Base-by-base conservation (phyloP, 2,113 vertebrate species). In the Mionectes macconnelli region DNA sequence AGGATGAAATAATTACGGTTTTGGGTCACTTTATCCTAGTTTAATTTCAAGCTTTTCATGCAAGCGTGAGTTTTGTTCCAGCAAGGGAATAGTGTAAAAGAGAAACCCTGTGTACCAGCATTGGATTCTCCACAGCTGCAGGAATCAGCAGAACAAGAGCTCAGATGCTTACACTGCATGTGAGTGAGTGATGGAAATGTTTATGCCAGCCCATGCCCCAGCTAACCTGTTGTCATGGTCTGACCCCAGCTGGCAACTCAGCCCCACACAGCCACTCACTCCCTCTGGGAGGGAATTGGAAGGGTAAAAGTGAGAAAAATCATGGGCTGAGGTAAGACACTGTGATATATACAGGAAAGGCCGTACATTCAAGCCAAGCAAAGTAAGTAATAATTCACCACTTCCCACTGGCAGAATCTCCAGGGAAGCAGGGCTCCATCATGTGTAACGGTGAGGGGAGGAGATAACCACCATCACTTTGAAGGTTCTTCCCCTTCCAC, bases 281-380 rank as follows among this genome's bases (percentile, higher is more conserved):
- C 23, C 4, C 6, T 57, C 6, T 5, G 12, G 7, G 4, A 64
- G 52, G 67, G 30, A 63, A 57, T 45, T 2, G 1, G 33, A 67
- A 62, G 17, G 7, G 23, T 63, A 7, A 18, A 83, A 75, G 47
- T 62, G 40, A 66, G 42, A 63, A 70, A 70, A 57, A 86, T 35
- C 1, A 1, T 3, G 5, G 5, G 8, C 31, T 16, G 28, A 3
- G 0, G 12, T 88, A 40, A 62, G 56, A 24, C 45, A 64, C 1
- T 50, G 50, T 49, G 37, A 62, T 20, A 75, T 21, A 55, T 52
- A 79, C 20, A 30, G 14, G 25, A 69, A 47, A 74, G 85, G 50
- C 11, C 6, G 2, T 21, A 5, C 10, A 2, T 0, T 1, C 33
- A 62, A 55, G 15, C 30, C 8, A 50, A 40, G 20, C 30, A 7